These are phyloP conservation scores for Aphrophora alni DNA, from an alignment of 2,888 invertebrate species.

Conservation along the genomic window DNA sequence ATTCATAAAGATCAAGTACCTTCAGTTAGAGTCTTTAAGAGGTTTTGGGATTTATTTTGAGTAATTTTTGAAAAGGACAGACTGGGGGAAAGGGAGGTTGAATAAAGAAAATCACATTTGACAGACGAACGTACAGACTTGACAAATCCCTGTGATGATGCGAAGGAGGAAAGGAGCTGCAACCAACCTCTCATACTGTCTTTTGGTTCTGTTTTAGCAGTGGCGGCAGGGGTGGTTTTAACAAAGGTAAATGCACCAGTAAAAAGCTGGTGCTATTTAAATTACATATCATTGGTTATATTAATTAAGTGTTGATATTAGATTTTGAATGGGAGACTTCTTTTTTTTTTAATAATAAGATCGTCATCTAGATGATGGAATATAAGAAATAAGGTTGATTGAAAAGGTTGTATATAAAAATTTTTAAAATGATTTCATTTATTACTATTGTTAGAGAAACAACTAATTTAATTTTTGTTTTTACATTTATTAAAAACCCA, in stretches of 20 bases:
- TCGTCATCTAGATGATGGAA: too few relatives aligned
- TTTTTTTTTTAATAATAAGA: not conserved
- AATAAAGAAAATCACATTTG: not conserved
- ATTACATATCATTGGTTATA: conserved; percentile 30
- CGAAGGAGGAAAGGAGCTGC: not conserved
- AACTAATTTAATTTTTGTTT: too few relatives aligned
- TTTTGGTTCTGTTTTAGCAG: conserved; percentile 83
- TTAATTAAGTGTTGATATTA: conserved; percentile 31
- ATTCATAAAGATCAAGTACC: too few relatives aligned
- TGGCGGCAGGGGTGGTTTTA: conserved; percentile 95
- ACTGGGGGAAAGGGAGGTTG: not conserved
- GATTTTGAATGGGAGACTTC: conserved; percentile 42
- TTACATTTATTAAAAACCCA: too few relatives aligned
- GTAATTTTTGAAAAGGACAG: not conserved
- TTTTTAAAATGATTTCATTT: too few relatives aligned
- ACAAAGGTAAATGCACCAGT: conserved; percentile 91
- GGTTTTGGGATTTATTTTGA: not conserved
- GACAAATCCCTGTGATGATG: not conserved
- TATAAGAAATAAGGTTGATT: too few relatives aligned
- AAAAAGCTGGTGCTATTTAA: conserved; percentile 65
- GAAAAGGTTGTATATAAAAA: too few relatives aligned
- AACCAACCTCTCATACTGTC: conserved; percentile 31
- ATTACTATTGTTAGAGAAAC: too few relatives aligned
- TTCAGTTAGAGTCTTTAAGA: too few relatives aligned
- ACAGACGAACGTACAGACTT: not conserved